phyloP scores from a whole-genome alignment of 2,888 invertebrate species.

The Parochlus steinenii region DNA sequence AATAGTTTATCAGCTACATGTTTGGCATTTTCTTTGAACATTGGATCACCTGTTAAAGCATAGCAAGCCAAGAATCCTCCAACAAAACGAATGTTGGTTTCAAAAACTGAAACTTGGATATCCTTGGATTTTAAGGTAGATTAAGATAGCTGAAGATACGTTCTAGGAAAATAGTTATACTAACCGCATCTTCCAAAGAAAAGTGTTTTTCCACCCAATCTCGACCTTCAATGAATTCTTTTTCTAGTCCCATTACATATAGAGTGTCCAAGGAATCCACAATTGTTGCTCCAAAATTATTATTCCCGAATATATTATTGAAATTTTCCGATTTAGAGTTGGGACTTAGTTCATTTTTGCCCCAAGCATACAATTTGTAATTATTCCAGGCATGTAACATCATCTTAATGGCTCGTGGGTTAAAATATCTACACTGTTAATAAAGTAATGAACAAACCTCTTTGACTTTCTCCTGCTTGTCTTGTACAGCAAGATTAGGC shows the following conservation, averaged over 20 bases:
- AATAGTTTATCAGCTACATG: conserved; percentile 83
- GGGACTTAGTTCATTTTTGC: conserved; percentile 91
- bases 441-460: too few relatives aligned
- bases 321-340: conserved; percentile 77
- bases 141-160: not conserved
- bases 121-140: too few relatives aligned
- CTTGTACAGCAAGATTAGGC: too few relatives aligned
- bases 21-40: conserved; percentile 85
- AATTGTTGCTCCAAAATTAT: conserved; percentile 82
- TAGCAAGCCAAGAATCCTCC: conserved; percentile 88
- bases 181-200: conserved; percentile 53
- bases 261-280: conserved; percentile 94
- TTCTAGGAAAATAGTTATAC: too few relatives aligned
- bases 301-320: conserved; percentile 76
- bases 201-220: conserved; percentile 86
- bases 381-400: conserved; percentile 97
- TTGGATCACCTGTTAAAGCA: conserved; percentile 86
- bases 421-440: too few relatives aligned
- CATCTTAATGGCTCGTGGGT: conserved; percentile 65
- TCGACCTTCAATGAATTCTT: conserved; percentile 83
- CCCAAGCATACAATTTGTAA: conserved; percentile 95
- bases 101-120: conserved; percentile 91
- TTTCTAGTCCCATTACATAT: conserved; percentile 87
- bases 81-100: conserved; percentile 93
- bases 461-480: too few relatives aligned